Evolutionary conservation across 2,113 vertebrate species (phyloP).

Genomic region (Ammodytes marinus): DNA sequence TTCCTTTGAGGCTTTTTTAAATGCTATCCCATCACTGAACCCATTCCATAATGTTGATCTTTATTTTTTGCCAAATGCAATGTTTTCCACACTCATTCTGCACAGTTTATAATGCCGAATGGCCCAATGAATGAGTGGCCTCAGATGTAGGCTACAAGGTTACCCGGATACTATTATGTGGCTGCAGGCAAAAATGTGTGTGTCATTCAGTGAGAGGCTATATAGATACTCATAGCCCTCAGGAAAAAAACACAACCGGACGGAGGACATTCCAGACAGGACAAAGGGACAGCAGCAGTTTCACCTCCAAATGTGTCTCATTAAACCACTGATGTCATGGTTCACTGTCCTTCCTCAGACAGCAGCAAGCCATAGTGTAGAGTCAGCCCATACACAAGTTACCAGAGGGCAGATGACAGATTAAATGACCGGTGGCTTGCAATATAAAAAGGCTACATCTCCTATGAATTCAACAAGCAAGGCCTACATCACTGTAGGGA

Average conservation of each 20-base stretch:
- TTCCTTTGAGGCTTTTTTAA: background rate
- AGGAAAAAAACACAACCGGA: background rate
- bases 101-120: too few relatives aligned
- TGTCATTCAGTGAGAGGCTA: background rate
- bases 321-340: background rate
- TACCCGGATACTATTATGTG: background rate
- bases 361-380: background rate
- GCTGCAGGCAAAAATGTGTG: background rate
- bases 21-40: background rate
- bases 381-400: background rate
- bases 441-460: background rate
- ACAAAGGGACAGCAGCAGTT: background rate
- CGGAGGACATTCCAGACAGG: background rate
- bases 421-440: slow-evolving; percentile 6
- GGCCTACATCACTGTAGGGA: background rate
- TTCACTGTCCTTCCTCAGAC: background rate
- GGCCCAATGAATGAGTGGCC: background rate
- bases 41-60: background rate
- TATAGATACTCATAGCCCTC: background rate
- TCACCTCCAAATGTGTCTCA: background rate
- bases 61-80: background rate
- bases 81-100: background rate
- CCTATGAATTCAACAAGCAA: background rate
- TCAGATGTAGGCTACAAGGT: background rate
- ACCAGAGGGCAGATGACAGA: slow-evolving; percentile 12